Conservation (phyloP, 1,140 invertebrate genomes). For the Pseudobourletiella spinata region DNA sequence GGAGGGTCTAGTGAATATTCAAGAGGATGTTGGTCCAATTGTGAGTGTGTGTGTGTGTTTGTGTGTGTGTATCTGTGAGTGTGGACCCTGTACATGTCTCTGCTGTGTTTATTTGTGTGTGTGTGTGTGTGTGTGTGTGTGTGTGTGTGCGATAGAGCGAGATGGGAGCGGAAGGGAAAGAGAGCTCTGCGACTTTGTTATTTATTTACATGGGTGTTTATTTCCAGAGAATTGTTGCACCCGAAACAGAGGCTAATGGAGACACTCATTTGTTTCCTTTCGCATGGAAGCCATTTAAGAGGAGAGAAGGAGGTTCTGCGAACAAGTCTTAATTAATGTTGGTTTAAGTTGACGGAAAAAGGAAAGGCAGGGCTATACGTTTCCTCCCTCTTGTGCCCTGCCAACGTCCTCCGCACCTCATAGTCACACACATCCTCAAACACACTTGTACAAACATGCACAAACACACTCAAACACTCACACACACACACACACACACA, state of each 20-base stretch:
- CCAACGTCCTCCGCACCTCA: not conserved
- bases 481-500: not conserved
- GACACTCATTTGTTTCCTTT: conserved; percentile 17
- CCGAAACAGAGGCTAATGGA: conserved; percentile 17
- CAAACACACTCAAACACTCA: not conserved
- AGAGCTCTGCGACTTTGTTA: conserved; percentile 1
- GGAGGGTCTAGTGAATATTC: too few relatives aligned
- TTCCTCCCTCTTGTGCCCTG: not conserved
- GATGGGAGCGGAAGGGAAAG: not conserved
- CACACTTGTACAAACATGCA: not conserved
- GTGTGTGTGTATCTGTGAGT: not conserved
- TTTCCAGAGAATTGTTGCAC: conserved; percentile 17
- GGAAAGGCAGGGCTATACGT: conserved; percentile 12
- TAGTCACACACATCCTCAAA: too few relatives aligned
- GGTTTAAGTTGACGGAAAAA: conserved; percentile 25
- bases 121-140: too few relatives aligned
- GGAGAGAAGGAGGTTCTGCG: conserved; percentile 3
- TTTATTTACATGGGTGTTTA: conserved; percentile 13
- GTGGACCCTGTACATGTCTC: too few relatives aligned
- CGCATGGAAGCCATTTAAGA: not conserved
- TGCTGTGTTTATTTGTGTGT: not conserved
- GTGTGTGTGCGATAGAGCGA: too few relatives aligned
- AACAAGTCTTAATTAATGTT: conserved; percentile 26
- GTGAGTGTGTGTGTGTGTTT: not conserved
- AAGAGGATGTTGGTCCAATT: not conserved